These are phyloP conservation scores for Scomber colias DNA, from an alignment of 2,113 vertebrate genomes.

Conservation along the genomic window DNA sequence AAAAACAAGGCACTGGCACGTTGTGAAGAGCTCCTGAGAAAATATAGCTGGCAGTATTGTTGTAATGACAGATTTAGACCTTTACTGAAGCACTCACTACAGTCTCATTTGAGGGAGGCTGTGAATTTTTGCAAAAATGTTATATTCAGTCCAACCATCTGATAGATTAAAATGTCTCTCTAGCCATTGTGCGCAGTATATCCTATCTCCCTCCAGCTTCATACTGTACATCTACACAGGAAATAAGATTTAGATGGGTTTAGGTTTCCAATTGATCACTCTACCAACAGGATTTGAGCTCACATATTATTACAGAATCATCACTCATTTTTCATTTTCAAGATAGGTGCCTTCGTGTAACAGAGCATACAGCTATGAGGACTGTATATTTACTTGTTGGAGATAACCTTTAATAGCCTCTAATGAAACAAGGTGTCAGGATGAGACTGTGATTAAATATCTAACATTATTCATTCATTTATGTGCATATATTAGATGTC, in stretches of 20 bases:
- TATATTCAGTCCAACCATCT: slow-evolving; percentile 30
- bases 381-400: background rate
- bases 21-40: slow-evolving; percentile 36
- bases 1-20: slow-evolving; percentile 47
- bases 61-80: slow-evolving; percentile 56
- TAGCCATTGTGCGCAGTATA: background rate
- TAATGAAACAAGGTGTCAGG: background rate
- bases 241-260: background rate
- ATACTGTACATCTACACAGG: background rate
- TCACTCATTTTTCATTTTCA: background rate
- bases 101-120: slow-evolving; percentile 39
- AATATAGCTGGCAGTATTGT: slow-evolving; percentile 45
- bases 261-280: background rate
- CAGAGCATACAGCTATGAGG: background rate
- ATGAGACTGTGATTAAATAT: background rate
- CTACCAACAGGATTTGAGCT: background rate
- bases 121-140: slow-evolving; percentile 44
- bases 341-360: background rate
- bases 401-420: background rate
- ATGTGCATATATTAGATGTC: background rate
- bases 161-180: slow-evolving; percentile 30
- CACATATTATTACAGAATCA: background rate
- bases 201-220: background rate
- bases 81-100: slow-evolving; percentile 24
- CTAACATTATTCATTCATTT: background rate